Conservation (phyloP, 2,797 vertebrate species). For the Diplodus sargus region DNA sequence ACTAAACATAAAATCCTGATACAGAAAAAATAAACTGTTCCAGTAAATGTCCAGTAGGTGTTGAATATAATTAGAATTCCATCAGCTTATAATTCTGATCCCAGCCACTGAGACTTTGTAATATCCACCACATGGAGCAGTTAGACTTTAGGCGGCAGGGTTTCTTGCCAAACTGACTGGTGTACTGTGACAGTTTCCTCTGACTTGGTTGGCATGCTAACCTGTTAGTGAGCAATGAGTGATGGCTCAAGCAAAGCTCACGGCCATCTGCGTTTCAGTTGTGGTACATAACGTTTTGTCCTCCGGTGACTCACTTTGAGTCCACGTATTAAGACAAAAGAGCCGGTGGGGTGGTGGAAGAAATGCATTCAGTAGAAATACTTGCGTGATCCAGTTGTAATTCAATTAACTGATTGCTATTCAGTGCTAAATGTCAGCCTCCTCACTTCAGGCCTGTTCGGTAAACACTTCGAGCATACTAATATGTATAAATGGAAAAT, state of each 20-base stretch:
- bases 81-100: conserved; percentile 33
- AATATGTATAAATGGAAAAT: neutral
- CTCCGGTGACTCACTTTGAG: conserved; percentile 74
- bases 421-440: conserved; percentile 48
- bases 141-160: conserved; percentile 56
- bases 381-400: conserved; percentile 38
- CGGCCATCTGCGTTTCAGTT: conserved; percentile 83
- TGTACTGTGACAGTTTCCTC: conserved; percentile 74
- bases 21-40: conserved; percentile 4
- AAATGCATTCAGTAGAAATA: conserved; percentile 11
- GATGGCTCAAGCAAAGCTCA: conserved; percentile 78
- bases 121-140: conserved; percentile 58
- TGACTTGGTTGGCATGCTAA: conserved; percentile 76
- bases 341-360: neutral
- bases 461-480: conserved; percentile 17
- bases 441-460: conserved; percentile 11
- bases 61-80: conserved; percentile 20
- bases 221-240: conserved; percentile 77
- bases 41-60: neutral
- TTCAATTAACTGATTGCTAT: conserved; percentile 37
- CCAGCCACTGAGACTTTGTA: conserved; percentile 32
- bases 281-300: conserved; percentile 81
- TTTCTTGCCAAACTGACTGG: conserved; percentile 58
- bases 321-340: conserved; percentile 41
- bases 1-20: conserved; percentile 4